These are phyloP conservation scores for Molorchus minor DNA, from an alignment of 2,888 invertebrate species.

Conservation along the genomic window DNA sequence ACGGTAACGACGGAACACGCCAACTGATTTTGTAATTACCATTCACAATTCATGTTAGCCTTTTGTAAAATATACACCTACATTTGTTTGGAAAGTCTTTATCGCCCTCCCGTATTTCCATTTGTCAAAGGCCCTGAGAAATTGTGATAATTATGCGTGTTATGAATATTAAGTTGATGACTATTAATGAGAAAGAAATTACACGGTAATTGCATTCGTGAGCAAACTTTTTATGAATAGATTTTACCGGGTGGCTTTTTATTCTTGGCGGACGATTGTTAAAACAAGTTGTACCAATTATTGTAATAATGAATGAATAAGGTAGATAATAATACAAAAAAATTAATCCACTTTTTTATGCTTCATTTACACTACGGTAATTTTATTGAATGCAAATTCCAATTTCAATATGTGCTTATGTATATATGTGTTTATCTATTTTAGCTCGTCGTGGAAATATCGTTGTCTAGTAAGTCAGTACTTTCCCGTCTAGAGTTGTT, in stretches of 20 bases:
- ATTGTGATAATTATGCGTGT: slow-evolving; percentile 33
- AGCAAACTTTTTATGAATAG: slow-evolving; percentile 15
- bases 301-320: neutral
- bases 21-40: slow-evolving; percentile 27
- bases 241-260: slow-evolving; percentile 23
- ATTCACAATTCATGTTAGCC: slow-evolving; percentile 25
- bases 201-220: slow-evolving; percentile 31
- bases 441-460: too few species aligned
- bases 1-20: slow-evolving; percentile 22
- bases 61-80: slow-evolving; percentile 29
- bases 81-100: slow-evolving; percentile 30
- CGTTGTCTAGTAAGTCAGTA: too few species aligned
- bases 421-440: neutral
- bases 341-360: neutral
- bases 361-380: neutral
- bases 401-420: neutral
- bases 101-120: slow-evolving; percentile 28
- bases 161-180: slow-evolving; percentile 34
- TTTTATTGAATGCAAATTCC: neutral
- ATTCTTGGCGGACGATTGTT: neutral
- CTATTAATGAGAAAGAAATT: slow-evolving; percentile 37
- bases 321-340: neutral
- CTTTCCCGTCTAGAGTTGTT: too few species aligned
- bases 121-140: slow-evolving; percentile 31
- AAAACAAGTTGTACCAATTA: neutral